Evolutionary conservation across 2,888 invertebrate genomes (phyloP), one percentile per base, ranked within the genome.

Genomic region (Drosophila maculinotata): DNA sequence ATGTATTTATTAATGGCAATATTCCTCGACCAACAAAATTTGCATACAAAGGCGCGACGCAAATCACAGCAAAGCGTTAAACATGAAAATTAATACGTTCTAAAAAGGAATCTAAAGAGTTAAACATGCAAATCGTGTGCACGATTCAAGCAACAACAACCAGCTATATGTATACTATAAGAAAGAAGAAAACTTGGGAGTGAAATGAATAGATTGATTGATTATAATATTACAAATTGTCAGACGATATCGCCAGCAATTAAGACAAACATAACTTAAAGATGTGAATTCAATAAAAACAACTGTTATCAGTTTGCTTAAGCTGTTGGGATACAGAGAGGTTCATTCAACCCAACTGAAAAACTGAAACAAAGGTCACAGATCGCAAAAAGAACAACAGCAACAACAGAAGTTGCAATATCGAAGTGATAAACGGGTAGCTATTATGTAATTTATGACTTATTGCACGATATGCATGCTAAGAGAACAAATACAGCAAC

Each of bases 371-470:
- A 79, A 67, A 76, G 79, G 39, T 76, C 72, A 54, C 45, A 39
- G 51, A 60, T 48, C 51, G 15, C 26, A 33, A 38, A 17, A 38
- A 14, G 2, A 63, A 31, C 28, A 30, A 20, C 14, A 49, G 25
- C 20, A 23, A 26, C 25, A 26, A 35, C 35, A 54, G 31, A 33
- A 73, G 56, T 70, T 58, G 75, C 64, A 52, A 54, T 70, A 63
- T 41, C 63, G 42, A 47, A 28, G 30, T 58, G 54, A 67, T 79
- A 76, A 71, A 64, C 63, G 31, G 39, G 54, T 35, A 33, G 51
- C 58, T 74, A 84, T 84, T 84, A 83, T 80, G 81, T 75, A 84
- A 84, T 84, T 78, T 71, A 71, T 73, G 77, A 54, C 53, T 73
- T 69, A 26, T 56, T 65, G 59, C 62, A 67, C 62, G 66, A 82